phyloP scores from a whole-genome alignment of 2,113 vertebrate species.

The Lethenteron camtschaticum region DNA sequence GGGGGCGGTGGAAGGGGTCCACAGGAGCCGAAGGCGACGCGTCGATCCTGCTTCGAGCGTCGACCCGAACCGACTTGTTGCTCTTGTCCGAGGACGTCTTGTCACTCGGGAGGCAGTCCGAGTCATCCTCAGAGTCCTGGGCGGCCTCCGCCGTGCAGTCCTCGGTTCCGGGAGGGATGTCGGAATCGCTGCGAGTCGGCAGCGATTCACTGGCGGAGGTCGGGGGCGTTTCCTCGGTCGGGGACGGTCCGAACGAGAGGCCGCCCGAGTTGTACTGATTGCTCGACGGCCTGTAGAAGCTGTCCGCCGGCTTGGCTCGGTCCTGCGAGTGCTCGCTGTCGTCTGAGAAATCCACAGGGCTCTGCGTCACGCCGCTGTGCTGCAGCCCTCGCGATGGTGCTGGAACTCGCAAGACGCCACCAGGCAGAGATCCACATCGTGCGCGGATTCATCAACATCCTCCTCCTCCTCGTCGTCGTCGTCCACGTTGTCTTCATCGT shows the following conservation, averaged over 20 bases:
- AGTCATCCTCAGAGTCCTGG: slow-evolving; percentile 66
- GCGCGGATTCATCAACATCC: slow-evolving; percentile 25
- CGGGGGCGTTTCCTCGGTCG: slow-evolving; percentile 65
- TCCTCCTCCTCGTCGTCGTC: slow-evolving; percentile 26
- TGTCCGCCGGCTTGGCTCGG: slow-evolving; percentile 17
- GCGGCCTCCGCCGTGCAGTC: slow-evolving; percentile 73
- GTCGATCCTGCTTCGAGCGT: slow-evolving; percentile 33
- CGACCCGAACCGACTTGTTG: slow-evolving; percentile 30
- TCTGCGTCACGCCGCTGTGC: slow-evolving; percentile 76
- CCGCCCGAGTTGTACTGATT: slow-evolving; percentile 14
- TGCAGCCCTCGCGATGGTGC: slow-evolving; percentile 48
- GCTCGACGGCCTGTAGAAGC: slow-evolving; percentile 17
- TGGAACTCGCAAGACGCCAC: slow-evolving; percentile 26
- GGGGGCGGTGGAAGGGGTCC: slow-evolving; percentile 53
- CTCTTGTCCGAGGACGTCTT: slow-evolving; percentile 35
- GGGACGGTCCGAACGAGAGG: slow-evolving; percentile 17
- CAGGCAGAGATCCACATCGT: slow-evolving; percentile 23
- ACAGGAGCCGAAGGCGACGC: slow-evolving; percentile 46
- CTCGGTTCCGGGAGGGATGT: slow-evolving; percentile 57
- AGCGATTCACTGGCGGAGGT: slow-evolving; percentile 73
- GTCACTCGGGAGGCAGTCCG: slow-evolving; percentile 68
- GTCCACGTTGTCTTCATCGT: slow-evolving; percentile 28
- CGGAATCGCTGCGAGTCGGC: slow-evolving; percentile 73
- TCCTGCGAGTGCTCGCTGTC: slow-evolving; percentile 52
- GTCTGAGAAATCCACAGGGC: slow-evolving; percentile 41